A percentile compares a stretch with the other conserved stretches of the same genome.
phyloP scores from a whole-genome alignment of 2,888 invertebrate species.

The Apantesis nais region DNA sequence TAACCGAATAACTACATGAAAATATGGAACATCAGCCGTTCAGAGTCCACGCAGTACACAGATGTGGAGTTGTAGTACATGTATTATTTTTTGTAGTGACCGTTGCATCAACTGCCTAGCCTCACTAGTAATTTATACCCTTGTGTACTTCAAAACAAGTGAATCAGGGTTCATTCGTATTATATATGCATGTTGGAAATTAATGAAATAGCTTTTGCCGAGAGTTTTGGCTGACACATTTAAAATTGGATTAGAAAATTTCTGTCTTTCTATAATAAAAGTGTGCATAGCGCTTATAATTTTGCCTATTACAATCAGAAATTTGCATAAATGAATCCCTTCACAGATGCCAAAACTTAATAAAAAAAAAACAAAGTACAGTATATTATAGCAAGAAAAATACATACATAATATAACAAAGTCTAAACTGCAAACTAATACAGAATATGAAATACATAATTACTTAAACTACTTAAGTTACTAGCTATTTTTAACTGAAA shows the following conservation, averaged over 20 bases:
- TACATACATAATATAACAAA: too few relatives aligned
- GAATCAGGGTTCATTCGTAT: conserved; percentile 41
- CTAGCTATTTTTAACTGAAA: not conserved
- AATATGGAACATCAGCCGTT: conserved; percentile 2
- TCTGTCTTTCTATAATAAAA: not conserved
- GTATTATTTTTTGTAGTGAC: conserved; percentile 31
- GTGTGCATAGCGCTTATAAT: too few relatives aligned
- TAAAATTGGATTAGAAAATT: not conserved
- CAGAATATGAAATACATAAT: not conserved
- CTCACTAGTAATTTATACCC: conserved; percentile 38
- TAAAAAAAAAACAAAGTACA: too few relatives aligned
- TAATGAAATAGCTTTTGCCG: conserved; percentile 38
- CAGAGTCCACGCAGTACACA: conserved; percentile 20
- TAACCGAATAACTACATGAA: conserved; percentile 1
- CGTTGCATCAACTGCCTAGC: conserved; percentile 23
- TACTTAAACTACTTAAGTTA: not conserved
- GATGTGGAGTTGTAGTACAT: conserved; percentile 39
- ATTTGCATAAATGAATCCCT: too few relatives aligned
- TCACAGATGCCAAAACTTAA: too few relatives aligned
- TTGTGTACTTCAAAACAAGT: conserved; percentile 41
- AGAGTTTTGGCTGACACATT: conserved; percentile 20
- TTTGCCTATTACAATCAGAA: too few relatives aligned
- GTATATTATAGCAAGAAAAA: too few relatives aligned
- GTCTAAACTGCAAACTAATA: too few relatives aligned
- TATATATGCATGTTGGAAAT: conserved; percentile 38